Evolutionary conservation across 2,888 invertebrate genomes (phyloP).

Genomic region (Leptinotarsa tumamoca): DNA sequence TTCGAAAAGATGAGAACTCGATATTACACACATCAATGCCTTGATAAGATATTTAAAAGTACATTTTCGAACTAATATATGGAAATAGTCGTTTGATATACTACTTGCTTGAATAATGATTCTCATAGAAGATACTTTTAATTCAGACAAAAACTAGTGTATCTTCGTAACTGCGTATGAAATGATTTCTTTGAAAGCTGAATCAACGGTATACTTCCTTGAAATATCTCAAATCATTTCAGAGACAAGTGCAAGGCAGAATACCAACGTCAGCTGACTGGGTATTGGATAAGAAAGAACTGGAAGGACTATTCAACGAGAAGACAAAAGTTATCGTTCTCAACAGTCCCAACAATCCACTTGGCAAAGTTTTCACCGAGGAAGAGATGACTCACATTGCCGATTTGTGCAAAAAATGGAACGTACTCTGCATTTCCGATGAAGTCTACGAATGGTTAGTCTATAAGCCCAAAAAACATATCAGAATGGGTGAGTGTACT

Average conservation of each 20-base stretch:
- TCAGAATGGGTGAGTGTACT: conserved; percentile 82
- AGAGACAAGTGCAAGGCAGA: conserved; percentile 57
- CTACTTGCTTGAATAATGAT: too few relatives aligned
- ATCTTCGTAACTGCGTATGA: too few relatives aligned
- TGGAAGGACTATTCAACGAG: conserved; percentile 82
- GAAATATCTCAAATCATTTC: neutral
- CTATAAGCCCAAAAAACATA: conserved; percentile 83
- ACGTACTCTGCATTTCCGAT: conserved; percentile 92
- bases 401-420: conserved; percentile 89
- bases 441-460: conserved; percentile 99
- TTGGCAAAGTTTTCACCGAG: conserved; percentile 87
- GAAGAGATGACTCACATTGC: conserved; percentile 84
- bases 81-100: too few relatives aligned
- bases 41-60: too few relatives aligned
- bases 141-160: too few relatives aligned
- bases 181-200: too few relatives aligned
- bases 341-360: conserved; percentile 97
- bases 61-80: too few relatives aligned
- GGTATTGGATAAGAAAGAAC: conserved; percentile 85
- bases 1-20: too few relatives aligned
- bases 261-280: conserved; percentile 84
- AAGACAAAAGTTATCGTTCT: conserved; percentile 95
- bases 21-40: too few relatives aligned
- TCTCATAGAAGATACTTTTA: too few relatives aligned
- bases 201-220: too few relatives aligned